A percentile compares a stretch with the other conserved stretches of the same genome.
phyloP scores from a whole-genome alignment of 2,888 invertebrate genomes.

The Lepas anatifera region DNA sequence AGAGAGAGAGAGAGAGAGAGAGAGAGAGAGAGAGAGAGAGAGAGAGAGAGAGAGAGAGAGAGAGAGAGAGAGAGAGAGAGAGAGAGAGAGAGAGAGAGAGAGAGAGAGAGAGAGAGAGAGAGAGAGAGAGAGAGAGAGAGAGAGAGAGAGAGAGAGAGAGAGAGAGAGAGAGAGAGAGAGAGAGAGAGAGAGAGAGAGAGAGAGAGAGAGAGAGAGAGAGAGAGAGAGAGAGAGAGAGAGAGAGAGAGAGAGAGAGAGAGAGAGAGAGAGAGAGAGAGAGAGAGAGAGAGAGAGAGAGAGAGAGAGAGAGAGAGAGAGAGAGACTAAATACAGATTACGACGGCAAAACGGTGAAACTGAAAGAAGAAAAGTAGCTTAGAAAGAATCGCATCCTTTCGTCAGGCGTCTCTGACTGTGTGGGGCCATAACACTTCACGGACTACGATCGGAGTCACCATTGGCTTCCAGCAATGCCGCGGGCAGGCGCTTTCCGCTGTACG shows the following conservation, averaged over 20 bases:
- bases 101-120: background rate
- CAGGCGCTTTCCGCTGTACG: too few relatives aligned
- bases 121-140: background rate
- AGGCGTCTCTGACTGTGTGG: too few relatives aligned
- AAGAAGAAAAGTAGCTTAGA: too few relatives aligned
- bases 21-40: conserved; percentile 11
- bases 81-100: background rate
- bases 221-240: conserved; percentile 16
- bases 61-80: background rate
- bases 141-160: background rate
- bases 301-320: conserved; percentile 13
- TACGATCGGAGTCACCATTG: too few relatives aligned
- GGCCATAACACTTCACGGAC: too few relatives aligned
- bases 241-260: conserved; percentile 15
- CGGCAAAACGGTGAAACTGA: too few relatives aligned
- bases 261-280: background rate
- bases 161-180: background rate
- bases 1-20: conserved; percentile 13
- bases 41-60: background rate
- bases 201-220: conserved; percentile 5
- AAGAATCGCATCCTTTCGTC: too few relatives aligned
- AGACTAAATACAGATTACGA: background rate
- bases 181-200: background rate
- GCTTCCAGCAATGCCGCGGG: too few relatives aligned
- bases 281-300: conserved; percentile 13